Percentiles rank a stretch among this genome's conserved stretches.
phyloP scores from a whole-genome alignment of 2,888 invertebrate genomes.

The Parnassius smintheus region DNA sequence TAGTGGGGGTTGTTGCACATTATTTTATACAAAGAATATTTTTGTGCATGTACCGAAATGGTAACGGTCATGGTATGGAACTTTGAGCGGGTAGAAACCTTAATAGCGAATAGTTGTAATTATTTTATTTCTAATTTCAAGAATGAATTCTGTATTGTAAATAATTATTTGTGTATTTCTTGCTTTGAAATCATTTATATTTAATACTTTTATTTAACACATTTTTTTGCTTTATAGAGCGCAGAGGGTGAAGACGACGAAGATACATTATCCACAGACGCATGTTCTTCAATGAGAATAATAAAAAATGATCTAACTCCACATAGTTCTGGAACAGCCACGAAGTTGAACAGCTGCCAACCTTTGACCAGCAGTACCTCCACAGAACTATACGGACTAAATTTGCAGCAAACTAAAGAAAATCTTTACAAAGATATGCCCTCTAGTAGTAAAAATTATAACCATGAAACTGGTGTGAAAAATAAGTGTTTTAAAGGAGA shows the following conservation, averaged over 20 bases:
- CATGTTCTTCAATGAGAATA: constrained; percentile 60
- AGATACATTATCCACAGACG: constrained; percentile 79
- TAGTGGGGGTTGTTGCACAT: too few relatives aligned
- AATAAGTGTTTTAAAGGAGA: constrained; percentile 58
- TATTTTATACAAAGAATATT: too few relatives aligned
- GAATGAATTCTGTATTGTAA: too few relatives aligned
- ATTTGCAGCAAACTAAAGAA: constrained; percentile 63
- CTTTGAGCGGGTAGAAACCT: too few relatives aligned
- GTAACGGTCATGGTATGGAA: too few relatives aligned
- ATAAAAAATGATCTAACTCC: constrained; percentile 65
- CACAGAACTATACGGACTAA: constrained; percentile 59
- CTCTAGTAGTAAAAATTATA: constrained; percentile 69
- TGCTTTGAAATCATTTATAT: too few relatives aligned
- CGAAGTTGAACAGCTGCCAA: constrained; percentile 40
- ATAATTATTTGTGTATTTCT: too few relatives aligned
- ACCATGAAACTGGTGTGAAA: constrained; percentile 54
- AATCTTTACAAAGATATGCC: constrained; percentile 67
- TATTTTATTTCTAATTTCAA: too few relatives aligned
- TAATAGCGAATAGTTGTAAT: too few relatives aligned
- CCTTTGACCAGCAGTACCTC: constrained; percentile 50
- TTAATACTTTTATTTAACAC: too few relatives aligned
- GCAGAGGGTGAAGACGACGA: constrained; percentile 82
- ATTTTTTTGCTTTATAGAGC: constrained; percentile 44
- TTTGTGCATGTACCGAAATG: too few relatives aligned
- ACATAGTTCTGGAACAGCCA: constrained; percentile 36